Percentiles rank a stretch among this genome's conserved stretches.
phyloP scores from a whole-genome alignment of 2,113 vertebrate genomes.

The Ophiodon elongatus region DNA sequence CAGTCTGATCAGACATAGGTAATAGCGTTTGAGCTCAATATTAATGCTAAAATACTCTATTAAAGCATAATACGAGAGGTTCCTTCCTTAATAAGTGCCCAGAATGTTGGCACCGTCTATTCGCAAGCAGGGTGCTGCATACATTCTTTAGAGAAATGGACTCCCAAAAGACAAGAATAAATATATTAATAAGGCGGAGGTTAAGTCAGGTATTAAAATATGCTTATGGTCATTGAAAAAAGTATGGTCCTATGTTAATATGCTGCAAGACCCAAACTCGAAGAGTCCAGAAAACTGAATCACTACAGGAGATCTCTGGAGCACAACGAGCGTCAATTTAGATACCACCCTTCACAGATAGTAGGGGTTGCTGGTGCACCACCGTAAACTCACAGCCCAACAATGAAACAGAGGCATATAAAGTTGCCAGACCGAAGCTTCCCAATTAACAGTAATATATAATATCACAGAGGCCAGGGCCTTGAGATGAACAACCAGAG shows the following conservation, averaged over 20 bases:
- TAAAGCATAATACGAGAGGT: conserved; percentile 2
- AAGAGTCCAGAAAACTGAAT: conserved; percentile 19
- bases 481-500: conserved; percentile 41
- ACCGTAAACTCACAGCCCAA: conserved; percentile 43
- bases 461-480: conserved; percentile 20
- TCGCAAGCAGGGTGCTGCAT: conserved; percentile 27
- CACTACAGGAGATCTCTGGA: conserved; percentile 15
- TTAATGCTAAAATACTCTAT: conserved; percentile 5
- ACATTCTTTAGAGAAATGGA: conserved; percentile 54
- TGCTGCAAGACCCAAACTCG: conserved; percentile 19
- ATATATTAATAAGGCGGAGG: conserved; percentile 55
- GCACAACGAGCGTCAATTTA: not conserved
- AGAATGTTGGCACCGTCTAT: conserved; percentile 25
- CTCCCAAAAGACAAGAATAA: conserved; percentile 48
- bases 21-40: conserved; percentile 14
- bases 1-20: conserved; percentile 16
- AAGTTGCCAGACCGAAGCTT: conserved; percentile 36
- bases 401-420: conserved; percentile 30
- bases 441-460: conserved; percentile 11
- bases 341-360: not conserved
- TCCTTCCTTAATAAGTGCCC: conserved; percentile 23
- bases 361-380: conserved; percentile 28
- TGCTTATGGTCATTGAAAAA: conserved; percentile 1
- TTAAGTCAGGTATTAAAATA: conserved; percentile 40
- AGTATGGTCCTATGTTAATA: conserved; percentile 19